Conservation (phyloP, 1,140 invertebrate species). For the Paramacrobiotus metropolitanus region DNA sequence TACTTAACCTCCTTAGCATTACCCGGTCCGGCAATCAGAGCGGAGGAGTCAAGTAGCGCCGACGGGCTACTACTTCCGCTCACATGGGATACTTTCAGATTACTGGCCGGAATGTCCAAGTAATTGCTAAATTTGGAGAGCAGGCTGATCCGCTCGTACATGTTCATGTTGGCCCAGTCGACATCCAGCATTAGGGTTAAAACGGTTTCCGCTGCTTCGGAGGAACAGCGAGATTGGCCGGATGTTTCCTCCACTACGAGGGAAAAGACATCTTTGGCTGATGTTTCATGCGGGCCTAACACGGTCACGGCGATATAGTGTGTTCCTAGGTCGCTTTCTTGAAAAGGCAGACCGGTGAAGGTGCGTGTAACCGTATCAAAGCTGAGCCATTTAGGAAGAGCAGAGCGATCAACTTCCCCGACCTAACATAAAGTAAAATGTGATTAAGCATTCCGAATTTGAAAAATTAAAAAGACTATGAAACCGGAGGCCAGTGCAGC, state of each 20-base stretch:
- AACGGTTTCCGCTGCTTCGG: not conserved
- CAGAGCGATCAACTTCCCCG: not conserved
- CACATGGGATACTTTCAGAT: not conserved
- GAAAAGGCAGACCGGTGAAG: not conserved
- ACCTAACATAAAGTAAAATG: not conserved
- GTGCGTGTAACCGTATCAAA: not conserved
- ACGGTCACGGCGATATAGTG: conserved; percentile 1
- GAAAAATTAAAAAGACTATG: too few species aligned
- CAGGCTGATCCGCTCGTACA: not conserved
- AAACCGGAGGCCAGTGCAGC: too few species aligned
- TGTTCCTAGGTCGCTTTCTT: not conserved
- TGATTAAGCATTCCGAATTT: too few species aligned
- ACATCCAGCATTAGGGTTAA: not conserved
- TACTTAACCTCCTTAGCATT: conserved; percentile 3
- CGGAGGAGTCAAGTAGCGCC: not conserved
- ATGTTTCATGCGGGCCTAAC: not conserved
- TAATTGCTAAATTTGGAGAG: not conserved
- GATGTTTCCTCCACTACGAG: not conserved
- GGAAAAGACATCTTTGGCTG: not conserved
- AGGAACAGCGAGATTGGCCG: not conserved
- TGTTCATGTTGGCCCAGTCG: not conserved
- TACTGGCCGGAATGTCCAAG: not conserved
- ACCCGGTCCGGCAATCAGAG: not conserved
- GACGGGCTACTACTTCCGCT: not conserved
- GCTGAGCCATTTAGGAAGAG: not conserved